A percentile compares a stretch with the other conserved stretches of the same genome.
These are phyloP conservation scores for Chlorodrepanis virens DNA, from an alignment of 2,113 vertebrate species.

Conservation along the genomic window DNA sequence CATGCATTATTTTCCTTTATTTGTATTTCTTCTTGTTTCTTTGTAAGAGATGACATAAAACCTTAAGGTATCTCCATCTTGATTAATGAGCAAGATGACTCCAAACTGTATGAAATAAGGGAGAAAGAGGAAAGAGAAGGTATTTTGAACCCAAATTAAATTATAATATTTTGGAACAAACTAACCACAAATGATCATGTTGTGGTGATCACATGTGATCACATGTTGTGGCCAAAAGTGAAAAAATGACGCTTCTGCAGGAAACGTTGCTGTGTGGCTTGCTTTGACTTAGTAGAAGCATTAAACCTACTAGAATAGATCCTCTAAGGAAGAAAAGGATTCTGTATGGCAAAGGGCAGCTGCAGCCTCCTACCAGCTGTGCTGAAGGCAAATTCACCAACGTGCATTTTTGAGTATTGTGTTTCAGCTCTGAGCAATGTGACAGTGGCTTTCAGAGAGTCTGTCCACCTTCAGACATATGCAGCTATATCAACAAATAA, in stretches of 20 bases:
- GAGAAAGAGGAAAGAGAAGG: neutral
- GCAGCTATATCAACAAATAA: neutral
- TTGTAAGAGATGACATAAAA: neutral
- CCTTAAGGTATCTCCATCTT: neutral
- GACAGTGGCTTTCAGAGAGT: neutral
- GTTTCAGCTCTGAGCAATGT: neutral
- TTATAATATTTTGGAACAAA: neutral
- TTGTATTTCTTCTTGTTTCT: neutral
- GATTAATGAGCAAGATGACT: neutral
- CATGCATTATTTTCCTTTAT: constrained; percentile 32
- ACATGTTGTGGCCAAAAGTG: neutral
- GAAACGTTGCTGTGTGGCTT: neutral
- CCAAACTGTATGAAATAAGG: neutral
- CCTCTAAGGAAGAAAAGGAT: neutral
- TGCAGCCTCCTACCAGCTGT: neutral
- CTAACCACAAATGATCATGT: neutral
- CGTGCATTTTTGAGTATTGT: rapidly evolving
- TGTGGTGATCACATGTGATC: neutral
- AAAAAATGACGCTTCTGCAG: neutral
- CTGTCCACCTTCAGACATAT: neutral
- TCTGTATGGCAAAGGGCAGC: neutral
- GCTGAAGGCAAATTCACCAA: neutral
- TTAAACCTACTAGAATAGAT: neutral
- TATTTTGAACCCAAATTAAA: neutral
- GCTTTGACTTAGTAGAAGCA: neutral